Percentiles rank a stretch among this genome's conserved stretches.
Evolutionary conservation across 2,797 vertebrate species (phyloP).

Genomic region (Acrocephalus scirpaceus): DNA sequence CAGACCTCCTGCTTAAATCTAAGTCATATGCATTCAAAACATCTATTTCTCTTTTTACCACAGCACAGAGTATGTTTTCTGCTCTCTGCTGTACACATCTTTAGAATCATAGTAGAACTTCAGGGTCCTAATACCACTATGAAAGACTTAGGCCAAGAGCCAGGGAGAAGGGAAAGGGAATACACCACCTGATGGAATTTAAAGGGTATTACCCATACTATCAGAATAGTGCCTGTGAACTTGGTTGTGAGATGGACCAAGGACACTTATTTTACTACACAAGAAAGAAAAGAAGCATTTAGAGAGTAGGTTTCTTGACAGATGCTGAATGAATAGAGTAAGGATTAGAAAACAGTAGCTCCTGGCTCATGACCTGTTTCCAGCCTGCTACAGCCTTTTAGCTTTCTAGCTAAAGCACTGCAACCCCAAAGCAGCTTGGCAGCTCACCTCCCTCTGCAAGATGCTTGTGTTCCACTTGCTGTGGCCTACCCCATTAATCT

Average conservation of each 20-base stretch:
- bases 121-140: neutral
- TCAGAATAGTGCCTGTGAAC: neutral
- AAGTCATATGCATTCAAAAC: neutral
- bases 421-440: neutral
- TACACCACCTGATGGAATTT: neutral
- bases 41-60: neutral
- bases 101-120: neutral
- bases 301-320: neutral
- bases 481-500: constrained; percentile 55
- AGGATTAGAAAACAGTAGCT: neutral
- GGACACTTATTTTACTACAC: neutral
- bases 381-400: neutral
- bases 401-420: neutral
- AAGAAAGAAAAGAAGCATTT: neutral
- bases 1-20: neutral
- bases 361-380: neutral
- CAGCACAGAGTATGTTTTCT: neutral
- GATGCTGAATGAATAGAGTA: neutral
- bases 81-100: neutral
- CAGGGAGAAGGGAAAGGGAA: neutral
- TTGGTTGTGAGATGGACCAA: neutral
- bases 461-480: constrained; percentile 24
- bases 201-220: neutral
- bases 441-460: neutral
- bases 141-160: neutral